Evolutionary conservation across 2,888 invertebrate species (phyloP).

Genomic region (Stomorhina lunata): DNA sequence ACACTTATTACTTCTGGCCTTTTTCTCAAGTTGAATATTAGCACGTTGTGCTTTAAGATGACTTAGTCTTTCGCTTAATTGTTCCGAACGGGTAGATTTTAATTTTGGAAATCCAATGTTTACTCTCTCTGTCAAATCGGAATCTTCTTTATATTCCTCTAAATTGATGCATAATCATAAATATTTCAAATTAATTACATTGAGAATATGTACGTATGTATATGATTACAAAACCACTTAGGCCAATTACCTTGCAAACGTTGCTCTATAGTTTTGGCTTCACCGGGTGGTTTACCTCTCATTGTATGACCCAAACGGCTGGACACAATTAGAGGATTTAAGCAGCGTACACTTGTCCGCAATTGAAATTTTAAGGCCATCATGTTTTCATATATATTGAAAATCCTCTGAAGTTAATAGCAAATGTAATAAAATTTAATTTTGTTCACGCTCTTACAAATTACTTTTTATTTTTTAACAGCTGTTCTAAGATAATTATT

Average conservation of each 20-base stretch:
- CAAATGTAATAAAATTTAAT: neutral
- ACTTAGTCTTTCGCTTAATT: constrained; percentile 81
- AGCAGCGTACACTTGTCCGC: constrained; percentile 66
- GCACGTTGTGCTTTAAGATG: constrained; percentile 82
- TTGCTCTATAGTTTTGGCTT: constrained; percentile 85
- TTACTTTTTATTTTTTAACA: neutral
- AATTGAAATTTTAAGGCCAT: constrained; percentile 74
- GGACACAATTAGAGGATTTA: constrained; percentile 60
- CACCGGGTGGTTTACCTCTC: constrained; percentile 86
- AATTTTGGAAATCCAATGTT: constrained; percentile 84
- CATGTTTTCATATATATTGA: too few relatives aligned
- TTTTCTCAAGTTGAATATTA: constrained; percentile 83
- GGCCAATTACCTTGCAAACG: constrained; percentile 83
- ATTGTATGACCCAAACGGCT: constrained; percentile 82
- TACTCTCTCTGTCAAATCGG: constrained; percentile 81
- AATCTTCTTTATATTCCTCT: constrained; percentile 80
- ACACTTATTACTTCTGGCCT: constrained; percentile 83
- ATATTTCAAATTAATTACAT: neutral
- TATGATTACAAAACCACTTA: constrained; percentile 74
- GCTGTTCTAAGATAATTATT: neutral
- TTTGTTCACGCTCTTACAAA: neutral
- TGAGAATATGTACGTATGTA: too few relatives aligned
- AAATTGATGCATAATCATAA: neutral
- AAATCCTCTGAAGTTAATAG: neutral
- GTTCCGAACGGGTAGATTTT: constrained; percentile 76